These are phyloP conservation scores for Dromiciops gliroides DNA, from an alignment of 2,113 vertebrate genomes.

Conservation along the genomic window DNA sequence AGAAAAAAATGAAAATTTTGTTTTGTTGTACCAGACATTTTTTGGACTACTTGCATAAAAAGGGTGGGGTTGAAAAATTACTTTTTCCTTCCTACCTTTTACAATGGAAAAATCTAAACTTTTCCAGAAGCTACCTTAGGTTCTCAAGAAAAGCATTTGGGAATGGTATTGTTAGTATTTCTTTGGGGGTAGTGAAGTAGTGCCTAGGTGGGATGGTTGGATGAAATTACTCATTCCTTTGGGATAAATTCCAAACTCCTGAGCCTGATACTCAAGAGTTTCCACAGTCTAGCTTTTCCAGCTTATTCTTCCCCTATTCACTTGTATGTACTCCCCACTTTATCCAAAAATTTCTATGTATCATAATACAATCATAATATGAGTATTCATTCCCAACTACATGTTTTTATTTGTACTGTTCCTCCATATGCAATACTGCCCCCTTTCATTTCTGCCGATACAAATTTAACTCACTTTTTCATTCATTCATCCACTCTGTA, in stretches of 20 bases:
- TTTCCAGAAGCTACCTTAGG: constrained; percentile 9
- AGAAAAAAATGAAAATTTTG: background rate
- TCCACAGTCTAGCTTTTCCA: constrained; percentile 13
- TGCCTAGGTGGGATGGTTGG: background rate
- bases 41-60: background rate
- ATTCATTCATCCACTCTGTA: background rate
- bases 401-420: background rate
- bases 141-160: constrained; percentile 20
- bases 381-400: background rate
- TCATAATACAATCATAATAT: background rate
- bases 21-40: constrained; percentile 3
- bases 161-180: constrained; percentile 7
- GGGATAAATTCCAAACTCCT: background rate
- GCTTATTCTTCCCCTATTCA: background rate
- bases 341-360: constrained; percentile 2
- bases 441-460: background rate
- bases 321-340: constrained; percentile 16
- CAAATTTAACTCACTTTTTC: constrained; percentile 17
- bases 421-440: background rate
- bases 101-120: constrained; percentile 22
- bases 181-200: background rate
- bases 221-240: background rate
- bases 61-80: constrained; percentile 28
- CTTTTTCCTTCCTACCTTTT: background rate
- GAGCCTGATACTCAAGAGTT: constrained; percentile 8